Evolutionary conservation across 92 coral and sea anemone species (phyloP).

Genomic region (Epizoanthus illoricatus): DNA sequence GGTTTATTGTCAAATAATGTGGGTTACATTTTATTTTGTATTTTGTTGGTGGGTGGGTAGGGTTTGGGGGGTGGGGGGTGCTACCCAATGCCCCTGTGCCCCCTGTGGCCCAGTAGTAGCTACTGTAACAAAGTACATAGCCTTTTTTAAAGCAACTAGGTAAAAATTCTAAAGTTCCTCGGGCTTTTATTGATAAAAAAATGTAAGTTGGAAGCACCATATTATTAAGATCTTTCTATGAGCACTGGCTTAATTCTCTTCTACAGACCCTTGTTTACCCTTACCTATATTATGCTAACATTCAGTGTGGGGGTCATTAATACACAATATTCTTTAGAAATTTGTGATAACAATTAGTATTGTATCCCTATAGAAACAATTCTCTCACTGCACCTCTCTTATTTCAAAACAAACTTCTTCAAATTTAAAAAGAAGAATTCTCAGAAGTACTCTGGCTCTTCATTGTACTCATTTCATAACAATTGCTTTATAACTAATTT

Average conservation of each 20-base stretch:
- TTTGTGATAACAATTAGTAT: neutral
- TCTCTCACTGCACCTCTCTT: neutral
- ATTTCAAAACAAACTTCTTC: neutral
- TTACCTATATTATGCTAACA: neutral
- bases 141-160: constrained; percentile 3
- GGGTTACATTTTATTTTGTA: too few species aligned
- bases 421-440: too few species aligned
- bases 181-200: neutral
- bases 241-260: neutral
- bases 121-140: constrained; percentile 2
- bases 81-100: constrained; percentile 1
- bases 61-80: neutral
- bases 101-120: constrained; percentile 4
- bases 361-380: too few species aligned
- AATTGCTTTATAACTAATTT: neutral
- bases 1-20: too few species aligned
- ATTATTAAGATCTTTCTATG: too few species aligned
- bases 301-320: neutral
- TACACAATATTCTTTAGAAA: neutral
- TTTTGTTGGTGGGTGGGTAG: too few species aligned
- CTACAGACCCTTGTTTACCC: neutral
- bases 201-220: neutral
- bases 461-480: constrained; percentile 2
- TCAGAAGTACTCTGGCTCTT: neutral
- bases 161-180: constrained; percentile 2